Evolutionary conservation across 2,113 vertebrate genomes (phyloP), one percentile per base, ranked within the genome.

Genomic region (Labeo catla): DNA sequence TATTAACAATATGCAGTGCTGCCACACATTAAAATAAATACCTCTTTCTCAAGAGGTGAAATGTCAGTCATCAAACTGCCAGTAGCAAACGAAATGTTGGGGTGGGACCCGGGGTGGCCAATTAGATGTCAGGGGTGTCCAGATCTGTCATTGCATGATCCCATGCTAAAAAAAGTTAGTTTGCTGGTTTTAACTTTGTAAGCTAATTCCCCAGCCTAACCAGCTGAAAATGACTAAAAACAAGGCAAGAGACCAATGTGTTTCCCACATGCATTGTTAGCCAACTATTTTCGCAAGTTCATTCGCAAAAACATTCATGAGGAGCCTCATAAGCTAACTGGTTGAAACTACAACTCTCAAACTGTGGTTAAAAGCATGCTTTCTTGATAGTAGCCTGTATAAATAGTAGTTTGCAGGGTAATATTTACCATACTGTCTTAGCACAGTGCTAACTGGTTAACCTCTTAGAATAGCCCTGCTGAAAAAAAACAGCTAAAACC

Each of bases 371-470:
- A 7, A 61, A n/a, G 57, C 57, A 61, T 61, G n/a, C 57, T 21
- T 57, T 57, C 16, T 61, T 59, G 57, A n/a, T 61, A n/a, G 57
- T n/a, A 61, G n/a, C n/a, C n/a, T n/a, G n/a, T 61, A n/a, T 61
- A 61, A 61, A n/a, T 8, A 9, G 19, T 61, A n/a, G 7, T 61
- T 61, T 61, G 7, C 57, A 61, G 8, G 19, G 19, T 61, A n/a
- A 61, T 7, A 61, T n/a, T 57, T 61, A 61, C 8, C 4, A 0
- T 21, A 39, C 39, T 39, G 39, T 39, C 39, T 39, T 39, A 39
- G 2, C 2, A 2, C 4, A 4, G 2, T 4, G 2, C 2, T 2
- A 39, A 39, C 39, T n/a, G n/a, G n/a, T n/a, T n/a, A n/a, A n/a
- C n/a, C n/a, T n/a, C n/a, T n/a, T n/a, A n/a, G n/a, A n/a, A n/a